Evolutionary conservation across 2,888 invertebrate species (phyloP), one percentile per base, ranked within the genome.

Genomic region (Trichopoda pennipes): DNA sequence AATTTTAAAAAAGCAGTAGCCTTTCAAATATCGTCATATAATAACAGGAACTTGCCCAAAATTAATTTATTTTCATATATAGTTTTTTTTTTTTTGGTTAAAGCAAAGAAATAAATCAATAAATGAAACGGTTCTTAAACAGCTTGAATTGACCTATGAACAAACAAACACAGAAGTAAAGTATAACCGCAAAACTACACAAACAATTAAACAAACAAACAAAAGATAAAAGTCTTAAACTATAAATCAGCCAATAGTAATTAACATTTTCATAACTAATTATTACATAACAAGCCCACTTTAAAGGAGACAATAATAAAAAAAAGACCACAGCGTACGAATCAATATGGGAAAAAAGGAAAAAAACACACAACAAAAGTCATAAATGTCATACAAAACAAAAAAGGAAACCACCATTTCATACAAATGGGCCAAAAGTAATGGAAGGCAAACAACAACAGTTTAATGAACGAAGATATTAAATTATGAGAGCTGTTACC

Each of bases 221-320:
- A 42, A 21, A 23, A 14, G 4, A 70, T 14, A 42, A 21, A 23
- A 14, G 4, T 49, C 28, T 28, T 7, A 28, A 21, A 23, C 38
- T 38, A 38, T 38, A 49, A 66, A 55, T 21, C 60, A 60, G 64
- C 64, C 69, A 78, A 77, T 70, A 80, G 83, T 61, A 77, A 79
- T 84, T 84, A 81, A 80, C 61, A 78, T 81, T 83, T 84, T 78
- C 83, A 82, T 84, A 81, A 77, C 76, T 69, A 77, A 84, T 84
- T 85, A 86, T 88, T 87, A 81, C 86, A 85, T 86, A 86, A 87
- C 84, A 61, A 78, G 70, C 66, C 82, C 66, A 79, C 78, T 82
- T 82, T 70, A 72, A 49, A 64, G 32, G 51, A 49, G 8, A 60
- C 42, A 42, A 51, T 63, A 74, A 72, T 56, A 66, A 68, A 66